Evolutionary conservation across 2,113 vertebrate genomes (phyloP), one percentile per base, ranked within the genome.

Genomic region (Nerophis lumbriciformis): DNA sequence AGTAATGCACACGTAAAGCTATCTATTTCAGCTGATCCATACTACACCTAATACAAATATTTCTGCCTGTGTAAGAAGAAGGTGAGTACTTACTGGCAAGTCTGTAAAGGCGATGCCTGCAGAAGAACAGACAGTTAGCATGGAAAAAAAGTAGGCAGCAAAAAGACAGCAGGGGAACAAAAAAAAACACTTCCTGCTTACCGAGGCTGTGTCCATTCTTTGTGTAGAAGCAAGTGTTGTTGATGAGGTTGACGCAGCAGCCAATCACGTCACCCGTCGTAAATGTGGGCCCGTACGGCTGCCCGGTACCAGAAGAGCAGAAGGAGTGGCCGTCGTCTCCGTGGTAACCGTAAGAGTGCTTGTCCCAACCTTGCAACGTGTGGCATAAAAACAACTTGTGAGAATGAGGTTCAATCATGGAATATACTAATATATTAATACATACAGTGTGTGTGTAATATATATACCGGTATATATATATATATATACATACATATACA

Each of bases 181-280:
- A 37, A 13, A 39, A 19, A 11, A 19, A 6, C 9, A 57, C 54
- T 14, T 7, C 47, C 8, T 35, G 9, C 49, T 65, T 73, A 98
- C 96, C 96, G 77, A 98, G 86, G 80, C 96, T 98, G 88, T 98
- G 96, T 58, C 96, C 96, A 2, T 98, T 96, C 89, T 96, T 96
- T 69, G 94, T 95, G 88, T 96, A 95, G 89, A 98, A 98, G 87
- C 95, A 98, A 73, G 95, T 98, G 59, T 96, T 93, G 78, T 98
- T 98, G 88, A 98, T 97, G 42, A 98, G 96, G 90, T 98, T 98
- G 44, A 98, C 95, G 3, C 96, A 98, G 90, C 95, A 98, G 91
- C 96, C 96, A 10, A 98, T 98, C 63, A 98, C 96, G 0, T 98
- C 96, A 52, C 96, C 96, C 0, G 96, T 98, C 55, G 96, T 98